phyloP scores from a whole-genome alignment of 2,888 invertebrate genomes.

The Iselma pallidipennis region DNA sequence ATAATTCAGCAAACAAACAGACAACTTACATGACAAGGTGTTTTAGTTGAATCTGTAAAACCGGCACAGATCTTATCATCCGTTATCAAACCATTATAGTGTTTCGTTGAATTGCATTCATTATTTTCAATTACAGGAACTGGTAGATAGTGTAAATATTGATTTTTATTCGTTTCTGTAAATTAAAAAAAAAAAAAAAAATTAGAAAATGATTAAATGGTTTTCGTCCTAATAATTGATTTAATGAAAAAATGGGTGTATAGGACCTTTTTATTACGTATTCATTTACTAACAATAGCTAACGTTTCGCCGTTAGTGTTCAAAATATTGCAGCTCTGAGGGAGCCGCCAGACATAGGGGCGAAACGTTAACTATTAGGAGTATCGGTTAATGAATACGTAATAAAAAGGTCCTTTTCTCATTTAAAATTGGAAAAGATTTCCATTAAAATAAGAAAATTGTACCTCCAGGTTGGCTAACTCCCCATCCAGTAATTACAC shows the following conservation, averaged over 20 bases:
- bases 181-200: conserved; percentile 20
- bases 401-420: too few species aligned
- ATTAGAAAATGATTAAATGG: conserved; percentile 3
- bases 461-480: conserved; percentile 58
- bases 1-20: background rate
- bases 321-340: too few species aligned
- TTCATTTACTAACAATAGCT: too few species aligned
- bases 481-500: conserved; percentile 65
- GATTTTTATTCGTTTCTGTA: conserved; percentile 56
- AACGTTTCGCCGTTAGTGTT: too few species aligned
- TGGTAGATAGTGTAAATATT: conserved; percentile 60
- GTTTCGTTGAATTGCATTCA: conserved; percentile 65
- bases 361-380: too few species aligned
- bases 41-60: conserved; percentile 60
- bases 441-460: conserved; percentile 1
- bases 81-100: conserved; percentile 64
- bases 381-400: too few species aligned
- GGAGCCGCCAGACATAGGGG: too few species aligned
- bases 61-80: conserved; percentile 64
- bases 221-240: too few species aligned
- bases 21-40: conserved; percentile 64
- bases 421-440: conserved; percentile 2
- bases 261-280: too few species aligned
- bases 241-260: too few species aligned
- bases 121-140: conserved; percentile 60